Conservation (phyloP, 92 coral and sea anemone species). For the Epizoanthus fatuus region DNA sequence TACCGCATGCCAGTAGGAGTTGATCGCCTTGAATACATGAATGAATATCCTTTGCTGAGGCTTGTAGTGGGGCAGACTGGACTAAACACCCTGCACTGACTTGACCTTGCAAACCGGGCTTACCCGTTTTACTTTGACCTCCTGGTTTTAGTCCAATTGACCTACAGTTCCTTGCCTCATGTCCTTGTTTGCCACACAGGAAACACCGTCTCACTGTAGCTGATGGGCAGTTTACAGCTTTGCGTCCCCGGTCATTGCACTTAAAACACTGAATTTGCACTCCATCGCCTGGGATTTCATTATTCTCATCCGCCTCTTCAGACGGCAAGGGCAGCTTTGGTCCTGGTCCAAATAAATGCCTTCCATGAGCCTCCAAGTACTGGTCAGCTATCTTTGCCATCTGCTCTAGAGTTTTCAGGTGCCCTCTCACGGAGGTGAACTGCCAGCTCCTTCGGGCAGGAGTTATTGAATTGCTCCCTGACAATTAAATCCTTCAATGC, state of each 20-base stretch:
- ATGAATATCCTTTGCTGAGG: too few relatives aligned
- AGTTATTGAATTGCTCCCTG: slow-evolving; percentile 61
- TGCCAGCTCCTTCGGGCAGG: slow-evolving; percentile 63
- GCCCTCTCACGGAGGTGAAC: slow-evolving; percentile 64
- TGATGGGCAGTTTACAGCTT: not conserved
- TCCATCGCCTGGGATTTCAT: too few relatives aligned
- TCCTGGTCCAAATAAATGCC: slow-evolving; percentile 25
- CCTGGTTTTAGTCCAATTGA: too few relatives aligned
- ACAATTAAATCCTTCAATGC: slow-evolving; percentile 58
- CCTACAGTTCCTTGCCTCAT: too few relatives aligned
- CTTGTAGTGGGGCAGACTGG: too few relatives aligned
- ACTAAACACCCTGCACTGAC: too few relatives aligned
- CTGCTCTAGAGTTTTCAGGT: slow-evolving; percentile 36
- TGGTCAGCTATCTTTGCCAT: slow-evolving; percentile 67
- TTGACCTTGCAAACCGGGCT: too few relatives aligned
- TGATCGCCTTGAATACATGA: too few relatives aligned
- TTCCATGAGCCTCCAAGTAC: slow-evolving; percentile 70
- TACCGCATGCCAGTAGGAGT: too few relatives aligned
- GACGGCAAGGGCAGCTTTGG: not conserved
- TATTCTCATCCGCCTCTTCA: too few relatives aligned
- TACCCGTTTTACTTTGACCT: too few relatives aligned
- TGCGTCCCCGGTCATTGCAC: slow-evolving; percentile 51
- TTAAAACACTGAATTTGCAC: slow-evolving; percentile 32
- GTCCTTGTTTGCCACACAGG: too few relatives aligned
- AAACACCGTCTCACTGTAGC: not conserved